phyloP scores from a whole-genome alignment of 2,888 invertebrate species.

The Poecilobothrus nobilitatus region DNA sequence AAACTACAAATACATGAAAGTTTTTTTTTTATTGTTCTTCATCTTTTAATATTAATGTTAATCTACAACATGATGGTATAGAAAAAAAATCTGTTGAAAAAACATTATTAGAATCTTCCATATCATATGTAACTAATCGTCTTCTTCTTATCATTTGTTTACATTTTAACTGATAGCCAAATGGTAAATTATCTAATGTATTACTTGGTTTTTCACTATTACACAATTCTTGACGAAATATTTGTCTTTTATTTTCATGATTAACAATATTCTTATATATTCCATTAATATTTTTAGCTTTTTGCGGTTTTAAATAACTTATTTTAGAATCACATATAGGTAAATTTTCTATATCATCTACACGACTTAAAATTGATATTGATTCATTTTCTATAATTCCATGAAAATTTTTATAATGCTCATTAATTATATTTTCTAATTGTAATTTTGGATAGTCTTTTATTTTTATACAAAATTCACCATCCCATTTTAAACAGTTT shows the following conservation, averaged over 20 bases:
- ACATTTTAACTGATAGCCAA: neutral
- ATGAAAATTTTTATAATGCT: neutral
- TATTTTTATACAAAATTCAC: neutral
- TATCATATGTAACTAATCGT: slow-evolving; percentile 9
- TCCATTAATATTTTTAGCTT: neutral
- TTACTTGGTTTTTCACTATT: neutral
- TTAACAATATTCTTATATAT: neutral
- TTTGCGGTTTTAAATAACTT: neutral
- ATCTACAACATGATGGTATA: neutral
- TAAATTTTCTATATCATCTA: neutral
- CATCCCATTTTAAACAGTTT: neutral
- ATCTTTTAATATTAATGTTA: neutral
- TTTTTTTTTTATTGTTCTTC: neutral
- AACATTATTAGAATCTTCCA: neutral
- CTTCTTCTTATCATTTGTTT: neutral
- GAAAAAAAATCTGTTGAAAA: slow-evolving; percentile 2
- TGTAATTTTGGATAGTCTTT: neutral
- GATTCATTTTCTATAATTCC: neutral
- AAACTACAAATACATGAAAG: too few species aligned
- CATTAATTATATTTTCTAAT: neutral
- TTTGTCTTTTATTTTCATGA: neutral
- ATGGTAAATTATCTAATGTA: neutral
- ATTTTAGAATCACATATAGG: neutral
- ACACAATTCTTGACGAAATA: neutral
- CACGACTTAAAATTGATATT: neutral